Evolutionary conservation across 92 coral and sea anemone species (phyloP).

Genomic region (Palythoa grandiflora): DNA sequence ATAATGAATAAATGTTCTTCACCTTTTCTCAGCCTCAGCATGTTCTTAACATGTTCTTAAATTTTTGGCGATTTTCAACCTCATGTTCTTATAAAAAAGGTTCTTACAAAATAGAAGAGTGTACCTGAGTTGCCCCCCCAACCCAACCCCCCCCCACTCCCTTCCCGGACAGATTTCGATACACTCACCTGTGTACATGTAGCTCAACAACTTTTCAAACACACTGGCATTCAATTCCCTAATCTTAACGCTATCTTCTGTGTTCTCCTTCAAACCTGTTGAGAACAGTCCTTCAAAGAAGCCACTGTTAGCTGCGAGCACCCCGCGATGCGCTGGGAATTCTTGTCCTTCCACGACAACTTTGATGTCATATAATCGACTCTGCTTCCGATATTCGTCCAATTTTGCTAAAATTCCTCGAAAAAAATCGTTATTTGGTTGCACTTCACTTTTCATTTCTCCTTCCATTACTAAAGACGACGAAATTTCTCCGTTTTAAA

Average conservation of each 20-base stretch:
- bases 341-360: slow-evolving; percentile 17
- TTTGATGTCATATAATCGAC: slow-evolving; percentile 16
- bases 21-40: too few species aligned
- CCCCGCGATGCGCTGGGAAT: slow-evolving; percentile 39
- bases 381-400: slow-evolving; percentile 36
- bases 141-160: too few species aligned
- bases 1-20: too few species aligned
- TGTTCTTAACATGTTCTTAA: too few species aligned
- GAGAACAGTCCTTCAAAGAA: slow-evolving; percentile 40
- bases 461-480: not conserved
- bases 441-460: not conserved
- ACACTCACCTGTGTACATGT: slow-evolving; percentile 42
- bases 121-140: too few species aligned
- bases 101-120: too few species aligned
- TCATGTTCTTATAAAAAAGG: too few species aligned
- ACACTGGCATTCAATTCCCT: slow-evolving; percentile 19
- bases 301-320: slow-evolving; percentile 40
- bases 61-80: too few species aligned
- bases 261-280: slow-evolving; percentile 21
- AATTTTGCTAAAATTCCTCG: slow-evolving; percentile 18
- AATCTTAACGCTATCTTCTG: slow-evolving; percentile 6
- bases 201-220: slow-evolving; percentile 28
- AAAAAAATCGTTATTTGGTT: not conserved
- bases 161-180: not conserved
- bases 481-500: not conserved